phyloP scores from a whole-genome alignment of 2,797 vertebrate genomes.

The Pogoniulus pusillus region DNA sequence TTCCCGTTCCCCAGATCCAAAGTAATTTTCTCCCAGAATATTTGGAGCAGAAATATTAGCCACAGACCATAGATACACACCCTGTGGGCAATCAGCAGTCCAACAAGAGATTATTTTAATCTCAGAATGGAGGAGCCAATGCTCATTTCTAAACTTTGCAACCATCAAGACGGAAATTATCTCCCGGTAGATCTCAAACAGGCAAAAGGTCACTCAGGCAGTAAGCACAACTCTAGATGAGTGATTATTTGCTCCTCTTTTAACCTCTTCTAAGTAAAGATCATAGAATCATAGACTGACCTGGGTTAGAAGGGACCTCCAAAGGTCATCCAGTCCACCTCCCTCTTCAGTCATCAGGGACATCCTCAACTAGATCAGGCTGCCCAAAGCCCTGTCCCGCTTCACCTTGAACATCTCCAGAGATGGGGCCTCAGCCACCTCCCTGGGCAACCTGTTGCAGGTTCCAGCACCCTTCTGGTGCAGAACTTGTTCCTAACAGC shows the following conservation, averaged over 20 bases:
- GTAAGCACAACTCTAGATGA: neutral
- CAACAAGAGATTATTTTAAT: neutral
- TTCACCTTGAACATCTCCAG: too few species aligned
- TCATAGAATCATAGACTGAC: too few species aligned
- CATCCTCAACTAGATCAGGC: too few species aligned
- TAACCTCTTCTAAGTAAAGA: too few species aligned
- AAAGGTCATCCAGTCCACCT: too few species aligned
- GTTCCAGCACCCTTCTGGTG: too few species aligned
- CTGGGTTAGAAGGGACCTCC: too few species aligned
- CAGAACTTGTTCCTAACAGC: too few species aligned
- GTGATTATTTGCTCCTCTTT: neutral
- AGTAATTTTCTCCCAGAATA: neutral
- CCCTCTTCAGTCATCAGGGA: too few species aligned
- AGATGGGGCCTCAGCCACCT: too few species aligned
- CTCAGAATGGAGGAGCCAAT: neutral
- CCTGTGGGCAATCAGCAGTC: neutral
- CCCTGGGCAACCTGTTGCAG: too few species aligned
- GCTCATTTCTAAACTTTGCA: neutral
- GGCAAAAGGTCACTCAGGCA: neutral
- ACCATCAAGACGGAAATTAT: neutral
- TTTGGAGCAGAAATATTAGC: neutral
- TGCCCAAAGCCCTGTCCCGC: too few species aligned
- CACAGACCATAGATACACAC: neutral
- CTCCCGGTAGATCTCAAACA: neutral
- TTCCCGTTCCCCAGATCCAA: neutral